Conservation (phyloP, 1,140 invertebrate species). For the Cyphomyrmex costatus region DNA sequence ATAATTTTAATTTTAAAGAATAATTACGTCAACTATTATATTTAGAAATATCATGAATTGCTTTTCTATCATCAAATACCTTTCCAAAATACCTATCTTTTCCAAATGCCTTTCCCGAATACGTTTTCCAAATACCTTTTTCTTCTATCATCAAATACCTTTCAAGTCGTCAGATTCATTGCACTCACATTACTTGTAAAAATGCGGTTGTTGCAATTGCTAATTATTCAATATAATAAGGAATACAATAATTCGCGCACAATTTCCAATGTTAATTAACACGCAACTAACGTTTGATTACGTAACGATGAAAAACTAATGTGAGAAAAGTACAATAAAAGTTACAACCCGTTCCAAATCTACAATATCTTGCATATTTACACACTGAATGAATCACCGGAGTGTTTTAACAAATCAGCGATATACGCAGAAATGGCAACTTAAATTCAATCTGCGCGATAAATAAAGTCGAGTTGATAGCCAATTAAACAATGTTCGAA, state of each 20-base stretch:
- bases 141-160: neutral
- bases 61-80: too few relatives aligned
- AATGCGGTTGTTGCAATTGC: neutral
- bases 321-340: neutral
- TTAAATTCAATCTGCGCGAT: neutral
- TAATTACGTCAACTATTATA: neutral
- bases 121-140: too few relatives aligned
- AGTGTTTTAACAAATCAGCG: slow-evolving; percentile 17
- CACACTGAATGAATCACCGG: neutral
- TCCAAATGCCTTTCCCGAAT: too few relatives aligned
- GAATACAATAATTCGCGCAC: neutral
- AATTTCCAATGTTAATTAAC: neutral
- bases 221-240: neutral
- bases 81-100: too few relatives aligned
- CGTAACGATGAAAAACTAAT: neutral
- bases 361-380: neutral
- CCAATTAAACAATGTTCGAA: neutral
- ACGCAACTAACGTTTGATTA: neutral
- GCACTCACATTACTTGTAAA: neutral
- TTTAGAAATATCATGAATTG: too few relatives aligned
- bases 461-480: slow-evolving; percentile 18
- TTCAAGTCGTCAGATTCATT: neutral
- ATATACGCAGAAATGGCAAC: neutral
- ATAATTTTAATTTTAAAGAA: neutral
- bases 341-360: neutral